These are phyloP conservation scores for Lamproptera curius DNA, from an alignment of 2,888 invertebrate species.

Conservation along the genomic window DNA sequence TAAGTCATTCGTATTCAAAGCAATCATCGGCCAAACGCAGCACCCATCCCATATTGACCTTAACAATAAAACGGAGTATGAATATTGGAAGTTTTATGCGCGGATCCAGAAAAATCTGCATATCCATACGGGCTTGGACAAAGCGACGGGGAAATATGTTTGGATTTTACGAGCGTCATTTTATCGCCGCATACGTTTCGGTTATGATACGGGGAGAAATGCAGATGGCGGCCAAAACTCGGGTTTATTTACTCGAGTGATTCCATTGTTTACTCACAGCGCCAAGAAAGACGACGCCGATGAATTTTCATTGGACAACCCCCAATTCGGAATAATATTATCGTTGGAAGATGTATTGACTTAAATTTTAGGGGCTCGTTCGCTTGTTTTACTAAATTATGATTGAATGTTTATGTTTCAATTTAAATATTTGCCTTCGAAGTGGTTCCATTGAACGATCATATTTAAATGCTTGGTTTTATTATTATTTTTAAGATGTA, in stretches of 20 bases:
- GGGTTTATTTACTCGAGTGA: background rate
- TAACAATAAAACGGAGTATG: slow-evolving; percentile 8
- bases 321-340: too few species aligned
- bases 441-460: too few species aligned
- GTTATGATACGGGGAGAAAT: slow-evolving; percentile 1
- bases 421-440: too few species aligned
- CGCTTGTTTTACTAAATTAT: too few species aligned
- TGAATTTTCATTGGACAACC: too few species aligned
- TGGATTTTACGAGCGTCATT: slow-evolving; percentile 12
- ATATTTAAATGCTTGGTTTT: too few species aligned
- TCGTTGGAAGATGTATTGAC: too few species aligned
- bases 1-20: background rate
- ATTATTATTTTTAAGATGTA: too few species aligned
- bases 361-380: too few species aligned
- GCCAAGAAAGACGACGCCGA: too few species aligned
- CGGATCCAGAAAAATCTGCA: slow-evolving; percentile 6
- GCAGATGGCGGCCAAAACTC: background rate
- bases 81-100: slow-evolving; percentile 17
- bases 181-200: slow-evolving; percentile 15
- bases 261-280: too few species aligned
- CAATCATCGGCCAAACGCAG: background rate
- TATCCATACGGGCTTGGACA: slow-evolving; percentile 1
- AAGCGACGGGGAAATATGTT: slow-evolving; percentile 10
- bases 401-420: too few species aligned
- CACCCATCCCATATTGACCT: background rate